phyloP scores from a whole-genome alignment of 1,140 invertebrate species.

The Macrotrachela quadricornifera region DNA sequence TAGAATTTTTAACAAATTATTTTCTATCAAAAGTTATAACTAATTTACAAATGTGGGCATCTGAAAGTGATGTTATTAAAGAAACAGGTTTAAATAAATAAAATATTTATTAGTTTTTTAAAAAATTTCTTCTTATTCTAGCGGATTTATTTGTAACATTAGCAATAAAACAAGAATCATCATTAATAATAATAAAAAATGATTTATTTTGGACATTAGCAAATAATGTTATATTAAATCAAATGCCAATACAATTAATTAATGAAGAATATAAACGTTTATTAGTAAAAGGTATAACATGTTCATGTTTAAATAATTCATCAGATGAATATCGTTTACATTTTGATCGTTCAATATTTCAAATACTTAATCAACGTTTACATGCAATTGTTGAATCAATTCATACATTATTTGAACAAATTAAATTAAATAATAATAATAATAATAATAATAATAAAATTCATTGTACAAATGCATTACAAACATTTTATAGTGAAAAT shows the following conservation, averaged over 20 bases:
- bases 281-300: slow-evolving; percentile 20
- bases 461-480: no score
- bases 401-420: no score
- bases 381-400: no score
- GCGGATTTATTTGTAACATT: slow-evolving; percentile 9
- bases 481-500: no score
- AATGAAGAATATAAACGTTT: slow-evolving; percentile 15
- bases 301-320: no score
- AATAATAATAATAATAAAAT: no score
- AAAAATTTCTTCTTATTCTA: slow-evolving; percentile 2
- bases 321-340: no score
- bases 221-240: slow-evolving; percentile 20
- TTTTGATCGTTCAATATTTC: no score
- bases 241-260: slow-evolving; percentile 14
- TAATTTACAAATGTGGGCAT: slow-evolving; percentile 37
- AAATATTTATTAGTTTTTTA: no score
- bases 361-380: no score
- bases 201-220: slow-evolving; percentile 24
- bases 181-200: slow-evolving; percentile 17
- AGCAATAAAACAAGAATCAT: no score
- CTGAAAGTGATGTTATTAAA: slow-evolving; percentile 37
- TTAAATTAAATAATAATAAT: no score
- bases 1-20: slow-evolving; percentile 30
- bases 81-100: slow-evolving; percentile 37
- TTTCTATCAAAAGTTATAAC: slow-evolving; percentile 40